These are phyloP conservation scores for Hylaea fasciaria DNA, from an alignment of 2,888 invertebrate species.

Conservation along the genomic window DNA sequence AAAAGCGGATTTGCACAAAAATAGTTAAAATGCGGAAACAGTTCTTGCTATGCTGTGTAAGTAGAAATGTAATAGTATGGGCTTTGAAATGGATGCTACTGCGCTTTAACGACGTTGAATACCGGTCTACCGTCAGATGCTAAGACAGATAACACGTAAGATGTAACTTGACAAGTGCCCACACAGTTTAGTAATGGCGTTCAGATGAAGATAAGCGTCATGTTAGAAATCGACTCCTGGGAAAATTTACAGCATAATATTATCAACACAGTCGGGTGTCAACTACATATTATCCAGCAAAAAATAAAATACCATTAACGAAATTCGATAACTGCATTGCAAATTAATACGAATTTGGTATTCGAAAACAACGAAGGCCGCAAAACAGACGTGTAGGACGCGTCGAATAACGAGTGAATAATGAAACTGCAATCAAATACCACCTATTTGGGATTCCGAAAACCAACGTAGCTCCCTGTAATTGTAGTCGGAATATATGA, in stretches of 20 bases:
- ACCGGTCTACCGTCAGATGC: slow-evolving; percentile 33
- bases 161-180: slow-evolving; percentile 27
- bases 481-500: slow-evolving; percentile 73
- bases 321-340: slow-evolving; percentile 47
- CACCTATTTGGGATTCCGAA: slow-evolving; percentile 65
- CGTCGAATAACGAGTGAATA: slow-evolving; percentile 69
- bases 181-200: slow-evolving; percentile 25
- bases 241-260: too few species aligned
- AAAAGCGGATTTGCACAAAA: slow-evolving; percentile 39
- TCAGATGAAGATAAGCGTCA: slow-evolving; percentile 35
- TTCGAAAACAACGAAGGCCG: slow-evolving; percentile 45
- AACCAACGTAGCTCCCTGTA: slow-evolving; percentile 61
- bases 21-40: slow-evolving; percentile 22
- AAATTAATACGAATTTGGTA: slow-evolving; percentile 46
- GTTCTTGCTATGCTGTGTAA: slow-evolving; percentile 24
- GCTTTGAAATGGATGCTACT: slow-evolving; percentile 32
- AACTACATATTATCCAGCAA: slow-evolving; percentile 1
- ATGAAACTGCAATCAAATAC: slow-evolving; percentile 75
- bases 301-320: slow-evolving; percentile 36
- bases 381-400: slow-evolving; percentile 49
- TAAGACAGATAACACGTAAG: slow-evolving; percentile 32
- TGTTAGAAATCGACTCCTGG: slow-evolving; percentile 27
- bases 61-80: slow-evolving; percentile 26
- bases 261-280: too few species aligned
- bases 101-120: slow-evolving; percentile 30